Conservation (phyloP, 1,140 invertebrate species). For the Drosophila takahashii region DNA sequence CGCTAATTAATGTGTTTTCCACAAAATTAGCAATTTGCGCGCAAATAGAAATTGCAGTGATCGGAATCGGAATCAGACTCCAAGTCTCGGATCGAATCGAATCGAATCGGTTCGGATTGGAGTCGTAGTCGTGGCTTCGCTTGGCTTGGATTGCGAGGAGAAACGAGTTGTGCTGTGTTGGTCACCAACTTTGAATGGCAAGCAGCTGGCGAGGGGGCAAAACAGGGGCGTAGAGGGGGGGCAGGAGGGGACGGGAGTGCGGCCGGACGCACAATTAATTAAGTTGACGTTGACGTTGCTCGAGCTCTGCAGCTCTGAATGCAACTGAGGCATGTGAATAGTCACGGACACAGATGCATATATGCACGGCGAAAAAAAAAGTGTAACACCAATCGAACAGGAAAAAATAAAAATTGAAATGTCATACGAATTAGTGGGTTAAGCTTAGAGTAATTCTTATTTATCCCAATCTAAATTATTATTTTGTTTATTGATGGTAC, state of each 20-base stretch:
- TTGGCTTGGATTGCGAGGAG: constrained; percentile 18
- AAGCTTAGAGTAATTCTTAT: not conserved
- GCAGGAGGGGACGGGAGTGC: constrained; percentile 40
- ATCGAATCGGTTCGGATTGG: too few species aligned
- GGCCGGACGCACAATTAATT: constrained; percentile 82
- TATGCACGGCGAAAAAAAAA: constrained; percentile 2
- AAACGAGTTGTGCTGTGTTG: constrained; percentile 41
- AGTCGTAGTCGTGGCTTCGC: not conserved
- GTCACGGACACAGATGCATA: constrained; percentile 13
- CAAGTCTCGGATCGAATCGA: constrained; percentile 29
- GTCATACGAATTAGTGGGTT: not conserved
- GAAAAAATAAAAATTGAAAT: constrained; percentile 2
- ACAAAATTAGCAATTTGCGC: constrained; percentile 82
- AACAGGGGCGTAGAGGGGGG: not conserved
- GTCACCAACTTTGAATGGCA: constrained; percentile 43
- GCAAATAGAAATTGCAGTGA: constrained; percentile 74
- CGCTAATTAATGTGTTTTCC: constrained; percentile 83
- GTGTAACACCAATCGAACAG: not conserved
- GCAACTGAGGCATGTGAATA: constrained; percentile 49
- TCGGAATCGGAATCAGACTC: constrained; percentile 45
- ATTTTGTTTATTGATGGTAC: too few species aligned
- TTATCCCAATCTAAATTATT: too few species aligned
- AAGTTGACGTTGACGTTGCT: constrained; percentile 73
- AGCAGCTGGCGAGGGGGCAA: constrained; percentile 16
- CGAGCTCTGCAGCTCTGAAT: constrained; percentile 31